Base-by-base conservation (phyloP, 2,113 vertebrate genomes). In the Hassar affinis region DNA sequence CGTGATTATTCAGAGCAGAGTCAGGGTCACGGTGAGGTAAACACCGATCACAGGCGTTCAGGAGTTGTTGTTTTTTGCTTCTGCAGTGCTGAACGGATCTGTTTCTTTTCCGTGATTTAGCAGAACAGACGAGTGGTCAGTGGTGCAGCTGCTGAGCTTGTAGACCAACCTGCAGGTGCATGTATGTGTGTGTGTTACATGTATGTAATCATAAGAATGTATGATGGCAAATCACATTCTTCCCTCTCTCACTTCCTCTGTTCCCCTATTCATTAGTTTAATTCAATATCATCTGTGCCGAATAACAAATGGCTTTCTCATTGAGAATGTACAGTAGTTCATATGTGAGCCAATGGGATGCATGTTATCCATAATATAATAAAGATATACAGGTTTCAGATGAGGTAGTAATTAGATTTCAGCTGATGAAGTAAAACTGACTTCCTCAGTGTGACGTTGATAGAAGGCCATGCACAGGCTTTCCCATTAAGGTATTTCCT, bases 401-500 rank as follows among this genome's bases (percentile, higher is more conserved):
- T 66, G 61, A 52, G 47, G 45, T 20, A 64, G 42, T 79, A 30
- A 84, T 84, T 59, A 49, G 30, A 84, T 62, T 61, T 52, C 6
- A 66, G 45, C 14, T 59, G 79, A 75, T 79, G 30, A 80, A 80
- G 45, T 81, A 47, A 72, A 85, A 66, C 64, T 42, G 22, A n/a
- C 64, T 78, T 79, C 77, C 47, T 88, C 33, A 42, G 51, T 87
- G 76, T 83, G 79, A 80, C 59, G 47, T 80, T 81, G 59, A n/a
- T 14, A 62, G 84, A 86, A 85, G 85, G 85, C 87, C 85, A 87
- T 61, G 42, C 61, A 61, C 69, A 78, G 9, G 47, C 64, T 66
- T 38, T 54, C 77, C 89, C 79, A 86, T 89, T 89, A 87, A 84
- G 38, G 52, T 80, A 87, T 62, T 62, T 80, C 49, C 35, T 56